Evolutionary conservation across 2,888 invertebrate species (phyloP).

Genomic region (Argyra leucocephala): DNA sequence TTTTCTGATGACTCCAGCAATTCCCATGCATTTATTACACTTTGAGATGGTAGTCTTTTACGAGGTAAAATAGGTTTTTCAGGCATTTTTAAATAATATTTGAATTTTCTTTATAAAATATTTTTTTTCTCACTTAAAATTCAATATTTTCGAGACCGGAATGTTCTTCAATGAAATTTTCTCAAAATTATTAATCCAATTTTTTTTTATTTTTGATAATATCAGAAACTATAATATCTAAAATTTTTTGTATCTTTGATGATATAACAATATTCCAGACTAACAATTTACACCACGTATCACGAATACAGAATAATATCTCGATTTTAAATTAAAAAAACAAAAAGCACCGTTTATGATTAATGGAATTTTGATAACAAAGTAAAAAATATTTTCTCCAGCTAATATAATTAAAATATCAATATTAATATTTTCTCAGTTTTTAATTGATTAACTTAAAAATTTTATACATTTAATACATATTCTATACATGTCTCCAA

Average conservation of each 20-base stretch:
- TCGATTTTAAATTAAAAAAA: too few species aligned
- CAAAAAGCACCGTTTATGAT: too few species aligned
- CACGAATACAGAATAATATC: too few species aligned
- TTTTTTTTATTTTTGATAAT: neutral
- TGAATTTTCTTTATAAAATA: neutral
- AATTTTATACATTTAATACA: too few species aligned
- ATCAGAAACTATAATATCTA: too few species aligned
- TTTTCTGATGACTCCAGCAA: neutral
- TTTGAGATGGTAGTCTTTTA: neutral
- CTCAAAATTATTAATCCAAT: neutral
- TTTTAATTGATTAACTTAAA: too few species aligned
- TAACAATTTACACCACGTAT: neutral
- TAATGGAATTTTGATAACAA: too few species aligned
- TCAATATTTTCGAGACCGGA: neutral
- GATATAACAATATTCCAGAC: neutral
- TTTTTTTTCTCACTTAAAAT: neutral
- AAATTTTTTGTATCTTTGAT: too few species aligned
- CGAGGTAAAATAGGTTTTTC: neutral
- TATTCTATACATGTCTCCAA: too few species aligned
- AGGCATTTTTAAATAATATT: neutral
- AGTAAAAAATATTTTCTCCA: too few species aligned
- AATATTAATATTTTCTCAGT: too few species aligned
- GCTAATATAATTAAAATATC: too few species aligned
- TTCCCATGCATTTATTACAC: neutral
- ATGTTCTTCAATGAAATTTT: neutral